phyloP scores from a whole-genome alignment of 2,113 vertebrate genomes.

The Uria lomvia region DNA sequence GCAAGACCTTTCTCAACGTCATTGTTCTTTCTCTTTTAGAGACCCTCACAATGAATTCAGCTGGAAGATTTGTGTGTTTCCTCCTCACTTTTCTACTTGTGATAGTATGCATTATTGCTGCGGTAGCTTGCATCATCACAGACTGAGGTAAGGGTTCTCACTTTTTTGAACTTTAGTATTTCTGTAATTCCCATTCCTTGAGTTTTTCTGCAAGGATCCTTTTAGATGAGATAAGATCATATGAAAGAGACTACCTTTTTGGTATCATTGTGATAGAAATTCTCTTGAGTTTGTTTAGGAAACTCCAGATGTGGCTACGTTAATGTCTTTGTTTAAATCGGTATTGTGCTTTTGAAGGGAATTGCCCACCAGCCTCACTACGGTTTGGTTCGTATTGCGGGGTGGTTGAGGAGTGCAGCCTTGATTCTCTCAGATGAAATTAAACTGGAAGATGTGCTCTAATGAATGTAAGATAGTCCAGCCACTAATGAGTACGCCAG shows the following conservation, averaged over 20 bases:
- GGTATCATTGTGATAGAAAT: not conserved
- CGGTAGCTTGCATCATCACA: not conserved
- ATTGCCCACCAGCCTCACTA: not conserved
- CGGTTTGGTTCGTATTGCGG: not conserved
- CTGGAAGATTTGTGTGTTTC: not conserved
- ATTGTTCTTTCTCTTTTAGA: not conserved
- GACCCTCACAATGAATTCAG: not conserved
- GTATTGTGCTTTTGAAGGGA: not conserved
- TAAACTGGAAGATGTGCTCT: not conserved
- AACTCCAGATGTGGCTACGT: not conserved
- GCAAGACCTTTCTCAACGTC: not conserved
- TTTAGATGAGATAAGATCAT: not conserved
- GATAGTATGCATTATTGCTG: not conserved
- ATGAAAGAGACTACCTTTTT: not conserved
- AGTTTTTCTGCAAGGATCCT: not conserved
- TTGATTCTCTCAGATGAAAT: not conserved
- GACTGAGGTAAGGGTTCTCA: constrained; percentile 10
- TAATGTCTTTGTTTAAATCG: not conserved
- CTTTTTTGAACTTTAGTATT: not conserved
- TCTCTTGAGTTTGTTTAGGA: not conserved
- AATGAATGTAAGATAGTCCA: not conserved
- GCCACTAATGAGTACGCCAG: not conserved
- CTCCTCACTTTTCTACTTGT: not conserved
- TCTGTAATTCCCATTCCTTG: not conserved
- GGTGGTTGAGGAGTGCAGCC: not conserved